Percentiles rank a stretch among this genome's conserved stretches.
phyloP scores from a whole-genome alignment of 2,888 invertebrate genomes.

The Mythimna pallens region DNA sequence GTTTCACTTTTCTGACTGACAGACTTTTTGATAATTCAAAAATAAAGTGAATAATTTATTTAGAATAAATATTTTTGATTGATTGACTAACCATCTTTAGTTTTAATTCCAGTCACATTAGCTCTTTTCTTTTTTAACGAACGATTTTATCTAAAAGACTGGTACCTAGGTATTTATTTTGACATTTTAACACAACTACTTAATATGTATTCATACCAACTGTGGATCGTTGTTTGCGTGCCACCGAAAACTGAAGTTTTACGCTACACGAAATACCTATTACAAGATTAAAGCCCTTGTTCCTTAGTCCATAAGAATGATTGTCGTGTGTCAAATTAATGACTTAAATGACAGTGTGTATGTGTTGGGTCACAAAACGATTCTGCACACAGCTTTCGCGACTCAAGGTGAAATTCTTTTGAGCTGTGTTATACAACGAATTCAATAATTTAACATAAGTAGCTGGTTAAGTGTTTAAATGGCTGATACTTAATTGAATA shows the following conservation, averaged over 20 bases:
- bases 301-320: background rate
- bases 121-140: too few species aligned
- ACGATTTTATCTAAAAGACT: background rate
- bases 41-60: too few species aligned
- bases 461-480: conserved; percentile 34
- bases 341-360: conserved; percentile 35
- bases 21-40: too few species aligned
- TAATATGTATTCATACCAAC: conserved; percentile 49
- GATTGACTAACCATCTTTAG: background rate
- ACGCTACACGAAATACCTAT: background rate
- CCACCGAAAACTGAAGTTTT: conserved; percentile 32
- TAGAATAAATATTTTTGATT: too few species aligned
- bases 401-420: conserved; percentile 82
- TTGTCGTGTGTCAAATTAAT: conserved; percentile 27
- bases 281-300: conserved; percentile 15
- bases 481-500: conserved; percentile 49
- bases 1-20: too few species aligned
- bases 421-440: conserved; percentile 53
- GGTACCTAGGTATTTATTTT: conserved; percentile 11
- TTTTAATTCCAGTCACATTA: background rate
- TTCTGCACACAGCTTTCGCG: conserved; percentile 76
- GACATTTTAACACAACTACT: conserved; percentile 21
- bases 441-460: conserved; percentile 30
- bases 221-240: conserved; percentile 37
- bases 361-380: conserved; percentile 52